Conservation (phyloP, 1,140 invertebrate species). For the Galleria mellonella region DNA sequence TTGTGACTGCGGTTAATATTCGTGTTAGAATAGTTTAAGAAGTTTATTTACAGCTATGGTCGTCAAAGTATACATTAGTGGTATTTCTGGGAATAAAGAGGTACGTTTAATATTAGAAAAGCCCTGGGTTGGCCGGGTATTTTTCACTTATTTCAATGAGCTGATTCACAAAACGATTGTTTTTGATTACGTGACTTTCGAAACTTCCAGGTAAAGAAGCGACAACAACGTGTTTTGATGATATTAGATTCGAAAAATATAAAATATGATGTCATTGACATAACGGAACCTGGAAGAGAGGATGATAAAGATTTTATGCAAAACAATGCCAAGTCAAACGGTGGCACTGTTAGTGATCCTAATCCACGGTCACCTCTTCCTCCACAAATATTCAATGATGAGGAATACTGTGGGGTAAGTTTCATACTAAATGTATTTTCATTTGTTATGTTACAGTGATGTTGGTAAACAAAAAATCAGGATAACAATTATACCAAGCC, state of each 20-base stretch:
- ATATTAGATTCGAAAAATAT: constrained; percentile 93
- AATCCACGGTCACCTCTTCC: constrained; percentile 83
- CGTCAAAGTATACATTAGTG: constrained; percentile 91
- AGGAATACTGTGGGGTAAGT: constrained; percentile 93
- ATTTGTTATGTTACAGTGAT: too few relatives aligned
- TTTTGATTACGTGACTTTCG: constrained; percentile 45
- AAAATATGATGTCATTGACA: constrained; percentile 91
- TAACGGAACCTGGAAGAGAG: constrained; percentile 93
- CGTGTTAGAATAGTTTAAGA: constrained; percentile 26
- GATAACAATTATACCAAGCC: too few relatives aligned
- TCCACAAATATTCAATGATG: constrained; percentile 95
- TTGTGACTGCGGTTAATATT: constrained; percentile 29
- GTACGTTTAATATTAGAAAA: constrained; percentile 74
- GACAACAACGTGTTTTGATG: constrained; percentile 93
- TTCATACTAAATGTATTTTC: background rate
- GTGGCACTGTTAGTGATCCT: constrained; percentile 79
- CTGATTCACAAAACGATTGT: constrained; percentile 55
- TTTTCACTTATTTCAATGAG: constrained; percentile 39
- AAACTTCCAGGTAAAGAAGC: constrained; percentile 89
- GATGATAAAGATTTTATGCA: constrained; percentile 94
- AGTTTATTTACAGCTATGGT: constrained; percentile 78
- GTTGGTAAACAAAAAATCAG: too few relatives aligned
- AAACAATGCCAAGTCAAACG: constrained; percentile 86
- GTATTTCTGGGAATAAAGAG: constrained; percentile 94
- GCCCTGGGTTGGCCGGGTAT: constrained; percentile 45